A percentile compares a stretch with the other conserved stretches of the same genome.
Evolutionary conservation across 2,113 vertebrate genomes (phyloP).

Genomic region (Apus apus): DNA sequence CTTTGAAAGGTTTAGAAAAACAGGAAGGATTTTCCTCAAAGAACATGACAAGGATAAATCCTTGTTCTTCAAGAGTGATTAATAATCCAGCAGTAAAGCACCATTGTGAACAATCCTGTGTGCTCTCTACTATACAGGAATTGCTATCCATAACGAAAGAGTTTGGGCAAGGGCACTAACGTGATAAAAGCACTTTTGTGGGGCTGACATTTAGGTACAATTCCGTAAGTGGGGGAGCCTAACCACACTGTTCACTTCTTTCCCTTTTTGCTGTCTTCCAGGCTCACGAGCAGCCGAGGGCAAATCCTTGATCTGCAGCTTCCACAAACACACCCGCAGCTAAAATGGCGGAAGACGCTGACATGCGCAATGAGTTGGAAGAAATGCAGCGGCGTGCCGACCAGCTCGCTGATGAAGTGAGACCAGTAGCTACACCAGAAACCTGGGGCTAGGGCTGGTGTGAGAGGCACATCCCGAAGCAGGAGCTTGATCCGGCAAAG

Average conservation of each 20-base stretch:
- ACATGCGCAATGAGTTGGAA: conserved; percentile 99
- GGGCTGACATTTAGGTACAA: not conserved
- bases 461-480: not conserved
- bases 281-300: conserved; percentile 24
- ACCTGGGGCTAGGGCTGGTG: not conserved
- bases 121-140: not conserved
- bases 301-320: conserved; percentile 75
- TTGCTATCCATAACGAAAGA: not conserved
- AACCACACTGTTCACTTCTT: not conserved
- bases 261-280: conserved; percentile 68
- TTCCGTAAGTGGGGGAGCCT: not conserved
- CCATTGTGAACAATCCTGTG: not conserved
- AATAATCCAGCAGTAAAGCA: conserved; percentile 1
- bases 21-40: not conserved
- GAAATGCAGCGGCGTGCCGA: conserved; percentile 98
- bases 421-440: not conserved
- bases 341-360: conserved; percentile 95
- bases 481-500: not conserved
- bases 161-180: not conserved
- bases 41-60: not conserved
- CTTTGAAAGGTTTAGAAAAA: not conserved
- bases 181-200: not conserved
- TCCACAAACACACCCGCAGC: conserved; percentile 73
- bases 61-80: not conserved
- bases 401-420: conserved; percentile 97